These are phyloP conservation scores for Campylomormyrus tamandua DNA, from an alignment of 2,113 vertebrate genomes.

Conservation along the genomic window DNA sequence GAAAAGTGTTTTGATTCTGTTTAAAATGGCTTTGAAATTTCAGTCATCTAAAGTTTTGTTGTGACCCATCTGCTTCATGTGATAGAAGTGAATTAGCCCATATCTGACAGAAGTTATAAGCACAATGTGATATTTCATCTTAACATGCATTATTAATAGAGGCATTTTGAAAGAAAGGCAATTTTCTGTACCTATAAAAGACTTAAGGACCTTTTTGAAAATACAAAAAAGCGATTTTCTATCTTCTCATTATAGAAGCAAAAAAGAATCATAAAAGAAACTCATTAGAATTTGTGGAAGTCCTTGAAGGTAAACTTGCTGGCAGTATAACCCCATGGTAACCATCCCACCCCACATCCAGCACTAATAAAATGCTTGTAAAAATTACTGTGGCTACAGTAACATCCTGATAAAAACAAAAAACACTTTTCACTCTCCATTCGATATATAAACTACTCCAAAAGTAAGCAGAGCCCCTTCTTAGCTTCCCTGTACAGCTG, in stretches of 20 bases:
- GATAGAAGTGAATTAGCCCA: not conserved
- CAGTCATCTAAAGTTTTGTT: not conserved
- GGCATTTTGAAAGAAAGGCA: not conserved
- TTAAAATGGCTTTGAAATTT: not conserved
- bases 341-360: not conserved
- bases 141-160: not conserved
- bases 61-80: not conserved
- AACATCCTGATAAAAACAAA: conserved; percentile 6
- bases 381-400: not conserved
- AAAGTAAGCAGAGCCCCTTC: no score
- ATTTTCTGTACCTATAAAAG: not conserved
- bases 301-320: not conserved
- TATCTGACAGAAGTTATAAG: not conserved
- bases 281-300: not conserved
- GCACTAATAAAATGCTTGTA: not conserved
- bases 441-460: no score
- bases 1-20: not conserved
- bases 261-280: not conserved
- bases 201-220: not conserved
- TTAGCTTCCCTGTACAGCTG: no score
- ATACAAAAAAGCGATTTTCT: not conserved
- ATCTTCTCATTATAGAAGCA: not conserved
- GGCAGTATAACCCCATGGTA: not conserved
- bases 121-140: not conserved
- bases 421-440: conserved; percentile 16